phyloP scores from a whole-genome alignment of 2,113 vertebrate genomes.

The Poecile atricapillus region DNA sequence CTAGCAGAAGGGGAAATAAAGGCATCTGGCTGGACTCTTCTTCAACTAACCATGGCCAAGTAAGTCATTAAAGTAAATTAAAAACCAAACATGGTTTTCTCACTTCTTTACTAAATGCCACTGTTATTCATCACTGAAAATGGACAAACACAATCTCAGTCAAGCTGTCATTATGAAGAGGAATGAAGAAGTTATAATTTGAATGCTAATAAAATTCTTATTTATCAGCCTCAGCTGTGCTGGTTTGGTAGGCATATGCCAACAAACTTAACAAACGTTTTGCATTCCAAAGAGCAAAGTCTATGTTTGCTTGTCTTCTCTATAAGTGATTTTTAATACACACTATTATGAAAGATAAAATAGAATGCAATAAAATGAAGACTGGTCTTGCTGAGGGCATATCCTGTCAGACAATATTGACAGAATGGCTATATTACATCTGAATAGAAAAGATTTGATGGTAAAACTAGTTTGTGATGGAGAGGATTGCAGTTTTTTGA shows the following conservation, averaged over 20 bases:
- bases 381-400: not conserved
- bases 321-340: not conserved
- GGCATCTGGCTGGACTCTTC: slow-evolving; percentile 12
- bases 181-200: slow-evolving; percentile 29
- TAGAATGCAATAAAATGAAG: not conserved
- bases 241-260: not conserved
- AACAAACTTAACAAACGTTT: slow-evolving; percentile 8
- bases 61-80: slow-evolving; percentile 58
- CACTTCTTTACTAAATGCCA: slow-evolving; percentile 21
- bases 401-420: not conserved
- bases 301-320: not conserved
- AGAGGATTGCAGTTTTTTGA: not conserved
- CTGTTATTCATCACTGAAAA: slow-evolving; percentile 53
- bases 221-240: slow-evolving; percentile 18
- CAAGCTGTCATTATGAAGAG: slow-evolving; percentile 47
- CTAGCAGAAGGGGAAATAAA: slow-evolving; percentile 45
- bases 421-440: not conserved
- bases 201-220: slow-evolving; percentile 46
- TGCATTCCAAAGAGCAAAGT: not conserved
- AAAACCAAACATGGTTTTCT: slow-evolving; percentile 22
- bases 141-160: slow-evolving; percentile 39
- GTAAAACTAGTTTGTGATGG: not conserved
- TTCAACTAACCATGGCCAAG: slow-evolving; percentile 38
- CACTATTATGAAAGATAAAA: not conserved
- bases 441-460: not conserved